Evolutionary conservation across 2,888 invertebrate genomes (phyloP).

Genomic region (Meghimatium bilineatum): DNA sequence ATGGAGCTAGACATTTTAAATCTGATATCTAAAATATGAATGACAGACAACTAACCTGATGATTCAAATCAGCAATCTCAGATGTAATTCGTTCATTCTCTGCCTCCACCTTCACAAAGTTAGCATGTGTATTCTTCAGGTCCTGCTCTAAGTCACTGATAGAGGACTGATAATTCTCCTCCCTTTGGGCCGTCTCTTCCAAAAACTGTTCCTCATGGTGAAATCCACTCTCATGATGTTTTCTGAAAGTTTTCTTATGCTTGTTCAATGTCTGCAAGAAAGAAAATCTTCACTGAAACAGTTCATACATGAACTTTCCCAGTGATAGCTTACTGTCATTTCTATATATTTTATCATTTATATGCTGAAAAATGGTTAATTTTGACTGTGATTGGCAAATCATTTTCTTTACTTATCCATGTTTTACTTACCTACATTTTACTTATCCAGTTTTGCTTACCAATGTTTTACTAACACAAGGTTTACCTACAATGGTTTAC

Average conservation of each 20-base stretch:
- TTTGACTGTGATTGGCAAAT: no score
- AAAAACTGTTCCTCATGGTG: slow-evolving; percentile 97
- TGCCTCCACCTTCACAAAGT: slow-evolving; percentile 84
- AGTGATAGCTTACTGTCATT: no score
- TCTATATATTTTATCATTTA: no score
- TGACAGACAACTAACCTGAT: slow-evolving; percentile 44
- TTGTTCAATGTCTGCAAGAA: slow-evolving; percentile 90
- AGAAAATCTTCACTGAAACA: neutral
- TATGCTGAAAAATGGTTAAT: no score
- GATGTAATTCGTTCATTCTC: slow-evolving; percentile 89
- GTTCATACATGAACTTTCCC: no score
- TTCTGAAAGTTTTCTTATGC: slow-evolving; percentile 95
- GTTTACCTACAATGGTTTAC: no score
- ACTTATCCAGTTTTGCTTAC: no score
- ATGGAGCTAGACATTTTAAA: no score
- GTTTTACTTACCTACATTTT: no score
- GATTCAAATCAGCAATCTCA: slow-evolving; percentile 74
- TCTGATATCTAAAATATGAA: neutral
- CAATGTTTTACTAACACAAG: no score
- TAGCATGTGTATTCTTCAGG: slow-evolving; percentile 65
- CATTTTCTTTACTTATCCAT: no score
- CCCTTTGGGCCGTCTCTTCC: slow-evolving; percentile 94
- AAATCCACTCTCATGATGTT: slow-evolving; percentile 95
- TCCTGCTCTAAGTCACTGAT: slow-evolving; percentile 84
- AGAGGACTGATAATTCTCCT: slow-evolving; percentile 92